Conservation (phyloP, 1,140 invertebrate species). For the Camponotus pennsylvanicus region DNA sequence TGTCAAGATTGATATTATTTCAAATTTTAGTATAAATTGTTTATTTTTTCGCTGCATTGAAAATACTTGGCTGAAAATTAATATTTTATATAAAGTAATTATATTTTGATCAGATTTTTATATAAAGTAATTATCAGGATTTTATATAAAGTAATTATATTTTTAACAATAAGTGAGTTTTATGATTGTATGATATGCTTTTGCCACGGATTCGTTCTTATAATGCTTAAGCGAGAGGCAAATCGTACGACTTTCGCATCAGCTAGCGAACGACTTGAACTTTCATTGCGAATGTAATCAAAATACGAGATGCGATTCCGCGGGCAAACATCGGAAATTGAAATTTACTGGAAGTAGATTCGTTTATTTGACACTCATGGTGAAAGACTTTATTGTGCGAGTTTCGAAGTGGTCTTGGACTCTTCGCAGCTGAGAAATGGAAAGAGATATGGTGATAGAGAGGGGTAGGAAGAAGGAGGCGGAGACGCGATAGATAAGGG, state of each 20-base stretch:
- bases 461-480: neutral
- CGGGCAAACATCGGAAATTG: slow-evolving; percentile 47
- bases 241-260: neutral
- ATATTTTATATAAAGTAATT: neutral
- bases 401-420: slow-evolving; percentile 20
- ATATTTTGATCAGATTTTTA: neutral
- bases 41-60: neutral
- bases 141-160: neutral
- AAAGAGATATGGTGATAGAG: neutral
- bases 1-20: neutral
- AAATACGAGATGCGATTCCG: slow-evolving; percentile 13
- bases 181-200: neutral
- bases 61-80: neutral
- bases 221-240: neutral
- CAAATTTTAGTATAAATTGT: neutral
- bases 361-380: slow-evolving; percentile 58
- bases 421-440: neutral
- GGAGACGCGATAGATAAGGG: slow-evolving; percentile 37
- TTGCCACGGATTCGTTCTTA: neutral
- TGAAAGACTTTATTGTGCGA: slow-evolving; percentile 39
- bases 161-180: neutral
- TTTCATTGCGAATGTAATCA: slow-evolving; percentile 16
- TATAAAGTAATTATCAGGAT: neutral
- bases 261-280: neutral
- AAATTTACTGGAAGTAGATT: slow-evolving; percentile 45